These are phyloP conservation scores for Steinernema khuongi DNA, from an alignment of 1,140 invertebrate species.

Conservation along the genomic window DNA sequence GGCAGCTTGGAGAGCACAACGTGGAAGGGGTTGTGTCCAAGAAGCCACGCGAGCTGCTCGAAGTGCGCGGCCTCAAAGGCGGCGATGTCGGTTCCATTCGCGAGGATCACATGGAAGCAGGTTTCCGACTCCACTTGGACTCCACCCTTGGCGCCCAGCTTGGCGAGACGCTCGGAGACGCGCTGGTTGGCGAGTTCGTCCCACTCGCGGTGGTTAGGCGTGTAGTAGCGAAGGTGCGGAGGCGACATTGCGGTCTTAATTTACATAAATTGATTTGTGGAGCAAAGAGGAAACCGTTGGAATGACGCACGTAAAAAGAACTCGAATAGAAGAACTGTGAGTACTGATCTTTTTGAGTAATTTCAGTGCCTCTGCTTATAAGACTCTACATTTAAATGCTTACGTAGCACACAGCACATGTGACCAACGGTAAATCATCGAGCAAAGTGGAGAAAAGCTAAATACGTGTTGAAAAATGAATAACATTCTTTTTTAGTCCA, in stretches of 20 bases:
- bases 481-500: too few species aligned
- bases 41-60: slow-evolving; percentile 28
- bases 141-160: not conserved
- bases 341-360: too few species aligned
- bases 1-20: not conserved
- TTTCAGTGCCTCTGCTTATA: too few species aligned
- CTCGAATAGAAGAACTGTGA: not conserved
- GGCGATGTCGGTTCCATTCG: slow-evolving; percentile 6
- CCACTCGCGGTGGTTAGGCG: slow-evolving; percentile 23
- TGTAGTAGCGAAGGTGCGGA: slow-evolving; percentile 19
- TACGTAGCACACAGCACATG: too few species aligned
- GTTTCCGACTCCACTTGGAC: slow-evolving; percentile 19
- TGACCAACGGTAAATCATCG: too few species aligned
- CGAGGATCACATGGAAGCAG: slow-evolving; percentile 27
- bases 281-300: not conserved
- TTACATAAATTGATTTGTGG: not conserved
- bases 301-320: not conserved
- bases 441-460: too few species aligned
- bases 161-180: not conserved
- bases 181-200: slow-evolving; percentile 16
- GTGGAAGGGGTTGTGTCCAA: slow-evolving; percentile 21
- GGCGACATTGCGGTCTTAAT: not conserved
- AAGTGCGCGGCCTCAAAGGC: slow-evolving; percentile 17
- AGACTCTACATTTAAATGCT: too few species aligned
- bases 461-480: too few species aligned